Base-by-base conservation (phyloP, 2,113 vertebrate genomes). In the Periophthalmus modestus region DNA sequence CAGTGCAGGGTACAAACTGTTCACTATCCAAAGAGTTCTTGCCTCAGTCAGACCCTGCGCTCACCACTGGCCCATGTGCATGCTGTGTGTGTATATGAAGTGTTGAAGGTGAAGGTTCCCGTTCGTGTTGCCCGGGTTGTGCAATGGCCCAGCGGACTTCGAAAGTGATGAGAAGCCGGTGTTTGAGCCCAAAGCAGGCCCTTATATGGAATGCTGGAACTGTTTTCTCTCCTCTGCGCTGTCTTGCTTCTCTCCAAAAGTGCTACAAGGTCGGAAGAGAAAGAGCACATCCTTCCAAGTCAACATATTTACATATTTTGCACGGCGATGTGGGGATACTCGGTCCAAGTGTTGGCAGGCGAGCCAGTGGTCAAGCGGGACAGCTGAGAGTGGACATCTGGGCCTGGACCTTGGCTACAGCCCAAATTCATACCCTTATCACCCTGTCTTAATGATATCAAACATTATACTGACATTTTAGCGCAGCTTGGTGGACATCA, bases 231-330 rank as follows among this genome's bases (percentile, higher is more conserved):
- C 90, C 81, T 87, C 89, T 90, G 81, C 66, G 75, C 89, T 85
- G 89, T 88, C 91, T 92, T 87, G 82, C 86, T 79, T 86, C 90
- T 86, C 87, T 88, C 89, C 84, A 85, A 85, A 90, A 88, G 89
- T 81, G 88, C 90, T 92, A 89, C 88, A 88, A 89, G 84, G 91
- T 91, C 86, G 79, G 80, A 89, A 80, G 83, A 91, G 87, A 89
- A 65, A 91, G 88, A 91, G 88, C 88, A 88, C 89, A 92, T 93
- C 92, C 82, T 92, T 93, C 89, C 91, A 92, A 94, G 91, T 92
- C 91, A 92, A 93, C 91, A 90, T 94, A 94, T 94, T 94, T 94
- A 94, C 93, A 94, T 94, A 93, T 93, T 94, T 94, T 87, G 28
- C 59, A 28, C 84, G 81, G 87, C 66, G 79, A 89, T 82, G 86